Conservation (phyloP, 2,888 invertebrate species). For the Luffia ferchaultella region DNA sequence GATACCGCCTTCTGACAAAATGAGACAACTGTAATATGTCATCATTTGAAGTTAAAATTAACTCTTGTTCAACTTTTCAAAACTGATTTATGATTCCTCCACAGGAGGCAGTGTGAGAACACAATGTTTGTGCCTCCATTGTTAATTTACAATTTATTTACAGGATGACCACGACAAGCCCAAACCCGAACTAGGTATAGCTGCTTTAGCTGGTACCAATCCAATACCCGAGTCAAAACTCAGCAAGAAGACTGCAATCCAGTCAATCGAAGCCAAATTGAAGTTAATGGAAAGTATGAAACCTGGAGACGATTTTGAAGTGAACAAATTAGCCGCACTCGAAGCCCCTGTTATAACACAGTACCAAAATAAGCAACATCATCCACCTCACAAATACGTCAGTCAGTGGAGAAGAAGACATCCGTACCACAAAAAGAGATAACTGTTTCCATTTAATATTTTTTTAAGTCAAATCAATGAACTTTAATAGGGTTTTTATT, state of each 20-base stretch:
- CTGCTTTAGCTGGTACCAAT: conserved; percentile 74
- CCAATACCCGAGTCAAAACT: conserved; percentile 64
- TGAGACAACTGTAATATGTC: too few species aligned
- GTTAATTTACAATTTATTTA: conserved; percentile 6
- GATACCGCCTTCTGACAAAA: too few species aligned
- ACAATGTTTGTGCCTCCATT: neutral
- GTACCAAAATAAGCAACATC: conserved; percentile 67
- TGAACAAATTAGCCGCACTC: conserved; percentile 73
- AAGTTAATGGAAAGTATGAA: conserved; percentile 78
- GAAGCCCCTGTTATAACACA: conserved; percentile 75
- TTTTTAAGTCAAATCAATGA: too few species aligned
- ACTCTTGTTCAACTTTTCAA: too few species aligned
- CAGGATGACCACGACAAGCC: conserved; percentile 81
- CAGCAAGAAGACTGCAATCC: conserved; percentile 82
- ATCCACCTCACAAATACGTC: conserved; percentile 38
- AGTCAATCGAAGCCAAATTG: conserved; percentile 88
- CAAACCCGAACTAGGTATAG: conserved; percentile 78
- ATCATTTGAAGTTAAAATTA: too few species aligned
- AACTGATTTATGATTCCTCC: neutral
- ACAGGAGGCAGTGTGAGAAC: neutral
- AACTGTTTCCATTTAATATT: conserved; percentile 5
- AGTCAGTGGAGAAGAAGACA: conserved; percentile 46
- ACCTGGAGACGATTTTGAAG: conserved; percentile 75
- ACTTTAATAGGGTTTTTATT: too few species aligned
- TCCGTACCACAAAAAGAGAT: conserved; percentile 60